Conservation (phyloP, 2,113 vertebrate species). For the Charadrius vociferus region DNA sequence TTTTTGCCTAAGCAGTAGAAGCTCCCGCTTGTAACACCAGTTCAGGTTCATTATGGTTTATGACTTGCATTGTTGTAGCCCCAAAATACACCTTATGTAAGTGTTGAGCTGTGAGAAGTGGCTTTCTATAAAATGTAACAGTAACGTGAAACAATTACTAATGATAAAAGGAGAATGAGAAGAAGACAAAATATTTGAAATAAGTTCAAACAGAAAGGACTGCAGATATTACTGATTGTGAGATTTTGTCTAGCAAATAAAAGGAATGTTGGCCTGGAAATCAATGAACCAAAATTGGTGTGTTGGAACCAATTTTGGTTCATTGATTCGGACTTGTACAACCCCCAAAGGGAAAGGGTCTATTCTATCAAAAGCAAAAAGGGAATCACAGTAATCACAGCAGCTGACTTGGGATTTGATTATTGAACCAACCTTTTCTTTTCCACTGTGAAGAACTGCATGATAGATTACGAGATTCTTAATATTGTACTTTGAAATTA, state of each 20-base stretch:
- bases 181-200: background rate
- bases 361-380: background rate
- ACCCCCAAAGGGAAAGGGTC: background rate
- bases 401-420: background rate
- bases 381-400: background rate
- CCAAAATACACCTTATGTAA: background rate
- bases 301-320: slow-evolving; percentile 42
- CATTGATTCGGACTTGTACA: slow-evolving; percentile 11
- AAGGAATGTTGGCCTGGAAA: background rate
- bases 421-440: slow-evolving; percentile 4
- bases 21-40: background rate
- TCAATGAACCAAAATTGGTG: slow-evolving; percentile 24
- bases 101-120: background rate
- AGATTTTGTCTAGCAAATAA: slow-evolving; percentile 3
- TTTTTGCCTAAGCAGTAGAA: background rate
- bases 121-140: background rate
- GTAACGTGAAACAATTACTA: background rate
- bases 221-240: background rate
- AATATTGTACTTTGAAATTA: slow-evolving; percentile 11
- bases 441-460: background rate
- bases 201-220: background rate
- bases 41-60: background rate
- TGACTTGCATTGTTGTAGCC: background rate
- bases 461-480: background rate
- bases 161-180: background rate